Base-by-base conservation (phyloP, 2,888 invertebrate genomes). In the Incurvaria masculella region DNA sequence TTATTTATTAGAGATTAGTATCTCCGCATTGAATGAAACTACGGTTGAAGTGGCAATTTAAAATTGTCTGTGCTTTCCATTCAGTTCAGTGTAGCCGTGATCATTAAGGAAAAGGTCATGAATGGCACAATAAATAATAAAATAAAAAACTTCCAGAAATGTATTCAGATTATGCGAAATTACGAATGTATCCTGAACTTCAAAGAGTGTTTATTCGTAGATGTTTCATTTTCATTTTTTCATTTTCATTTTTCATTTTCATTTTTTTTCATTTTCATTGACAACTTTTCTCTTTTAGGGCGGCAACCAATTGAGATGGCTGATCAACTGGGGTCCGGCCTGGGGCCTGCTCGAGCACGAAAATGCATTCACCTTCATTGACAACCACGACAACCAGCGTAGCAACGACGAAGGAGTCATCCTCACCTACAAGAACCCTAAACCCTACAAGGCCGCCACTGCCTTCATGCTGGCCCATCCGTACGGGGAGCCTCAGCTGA, bases 351-450 rank as follows among this genome's bases (percentile, higher is more conserved):
- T 85, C 8, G 78, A 83, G 1, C 81, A 81, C 2, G 64, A 69
- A 0, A 78, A 83, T 45, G 86, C 89, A 0, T 58, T 93, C 0
- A 84, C 86, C 6, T 93, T 94, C 59, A 82, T 94, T 18, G 93
- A 94, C 62, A 95, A 95, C 66, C 95, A 95, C 58, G 95, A 96
- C 61, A 92, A 89, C 47, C 93, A 94, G 64, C 78, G 95, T 46
- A 82, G 81, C 16, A 80, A 81, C 51, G 82, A 80, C 49, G 80
- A 71, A 19, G 75, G 71, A 11, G 69, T 69, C 8, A 81, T 87
- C 16, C 68, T 91, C 33, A 89, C 85, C 17, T 85, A 89, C 62
- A 89, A 88, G 61, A 69, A 80, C n/a, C 50, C 86, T 0, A 82
- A 80, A 56, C 72, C 81, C 45, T 91, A 91, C 69, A 89, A 86